Evolutionary conservation across 2,113 vertebrate genomes (phyloP).

Genomic region (Otus sunia): DNA sequence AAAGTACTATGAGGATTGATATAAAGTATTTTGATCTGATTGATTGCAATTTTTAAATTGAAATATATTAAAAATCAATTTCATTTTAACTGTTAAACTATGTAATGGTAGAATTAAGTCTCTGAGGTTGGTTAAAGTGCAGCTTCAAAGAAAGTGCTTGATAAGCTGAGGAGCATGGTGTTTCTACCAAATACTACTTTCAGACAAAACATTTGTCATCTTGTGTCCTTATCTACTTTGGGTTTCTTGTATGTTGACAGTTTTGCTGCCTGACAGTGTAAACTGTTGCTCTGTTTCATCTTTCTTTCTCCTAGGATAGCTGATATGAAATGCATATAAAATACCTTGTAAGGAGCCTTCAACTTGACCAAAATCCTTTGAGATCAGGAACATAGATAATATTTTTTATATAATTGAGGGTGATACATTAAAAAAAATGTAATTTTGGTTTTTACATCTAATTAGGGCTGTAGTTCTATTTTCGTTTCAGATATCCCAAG

Average conservation of each 20-base stretch:
- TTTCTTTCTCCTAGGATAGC: neutral
- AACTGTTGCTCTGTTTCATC: neutral
- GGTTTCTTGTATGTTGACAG: neutral
- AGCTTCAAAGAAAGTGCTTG: neutral
- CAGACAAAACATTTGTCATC: neutral
- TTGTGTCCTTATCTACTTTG: neutral
- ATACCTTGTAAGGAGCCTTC: neutral
- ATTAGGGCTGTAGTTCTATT: neutral
- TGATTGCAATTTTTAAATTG: neutral
- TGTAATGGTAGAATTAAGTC: neutral
- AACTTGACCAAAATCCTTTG: neutral
- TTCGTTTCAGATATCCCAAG: neutral
- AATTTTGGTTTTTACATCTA: neutral
- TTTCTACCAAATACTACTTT: neutral
- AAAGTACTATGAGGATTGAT: neutral
- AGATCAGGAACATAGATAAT: neutral
- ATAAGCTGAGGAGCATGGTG: neutral
- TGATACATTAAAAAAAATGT: neutral
- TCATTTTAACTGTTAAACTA: neutral
- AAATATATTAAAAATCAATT: neutral
- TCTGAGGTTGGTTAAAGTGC: neutral
- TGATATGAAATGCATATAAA: neutral
- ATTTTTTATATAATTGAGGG: neutral
- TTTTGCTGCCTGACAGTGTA: neutral
- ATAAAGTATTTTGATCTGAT: neutral